These are phyloP conservation scores for Drosophila littoralis DNA, from an alignment of 1,140 invertebrate genomes.

Conservation along the genomic window DNA sequence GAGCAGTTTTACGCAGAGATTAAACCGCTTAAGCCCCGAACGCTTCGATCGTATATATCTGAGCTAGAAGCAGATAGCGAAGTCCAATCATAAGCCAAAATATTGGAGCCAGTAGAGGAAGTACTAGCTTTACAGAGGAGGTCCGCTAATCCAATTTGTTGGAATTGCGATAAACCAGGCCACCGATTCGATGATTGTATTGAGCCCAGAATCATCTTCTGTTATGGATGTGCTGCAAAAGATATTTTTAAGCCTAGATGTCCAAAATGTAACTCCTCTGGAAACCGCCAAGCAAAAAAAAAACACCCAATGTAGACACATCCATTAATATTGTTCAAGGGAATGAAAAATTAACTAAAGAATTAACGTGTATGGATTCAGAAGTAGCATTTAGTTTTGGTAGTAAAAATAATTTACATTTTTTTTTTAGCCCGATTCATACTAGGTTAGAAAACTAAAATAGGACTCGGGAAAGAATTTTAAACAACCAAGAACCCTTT, in stretches of 20 bases:
- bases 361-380: too few relatives aligned
- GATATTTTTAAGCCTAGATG: not conserved
- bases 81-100: too few relatives aligned
- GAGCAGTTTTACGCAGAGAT: constrained; percentile 25
- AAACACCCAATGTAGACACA: too few relatives aligned
- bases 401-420: too few relatives aligned
- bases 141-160: not conserved
- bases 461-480: too few relatives aligned
- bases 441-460: too few relatives aligned
- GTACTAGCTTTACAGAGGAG: not conserved
- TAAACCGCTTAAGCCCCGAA: not conserved
- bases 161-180: constrained; percentile 9
- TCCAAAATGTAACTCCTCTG: not conserved
- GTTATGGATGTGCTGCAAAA: not conserved
- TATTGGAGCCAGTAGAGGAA: too few relatives aligned
- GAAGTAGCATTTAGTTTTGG: too few relatives aligned
- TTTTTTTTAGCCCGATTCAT: too few relatives aligned
- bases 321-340: too few relatives aligned
- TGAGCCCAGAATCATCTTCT: not conserved
- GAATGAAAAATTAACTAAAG: too few relatives aligned
- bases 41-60: not conserved
- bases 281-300: constrained; percentile 1
- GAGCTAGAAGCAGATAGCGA: not conserved
- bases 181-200: constrained; percentile 5
- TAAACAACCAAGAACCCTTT: too few relatives aligned